Evolutionary conservation across 1,140 invertebrate genomes (phyloP).

Genomic region (Aplysia californica): DNA sequence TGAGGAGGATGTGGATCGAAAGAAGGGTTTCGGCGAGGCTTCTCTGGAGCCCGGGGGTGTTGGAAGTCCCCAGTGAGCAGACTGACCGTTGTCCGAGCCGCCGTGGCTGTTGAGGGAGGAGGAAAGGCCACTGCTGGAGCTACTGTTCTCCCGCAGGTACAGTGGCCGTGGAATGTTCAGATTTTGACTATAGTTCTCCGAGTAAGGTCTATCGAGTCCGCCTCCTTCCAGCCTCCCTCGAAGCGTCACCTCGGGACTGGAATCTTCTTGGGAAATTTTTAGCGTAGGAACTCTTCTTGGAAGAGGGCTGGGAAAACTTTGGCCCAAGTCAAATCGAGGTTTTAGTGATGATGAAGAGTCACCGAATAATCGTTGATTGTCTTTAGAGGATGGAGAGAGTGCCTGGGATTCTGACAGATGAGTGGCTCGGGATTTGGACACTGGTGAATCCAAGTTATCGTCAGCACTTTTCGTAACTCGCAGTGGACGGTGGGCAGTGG

Average conservation of each 20-base stretch:
- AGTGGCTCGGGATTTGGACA: constrained; percentile 12
- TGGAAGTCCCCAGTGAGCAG: constrained; percentile 40
- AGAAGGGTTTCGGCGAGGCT: constrained; percentile 30
- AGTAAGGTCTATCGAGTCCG: constrained; percentile 33
- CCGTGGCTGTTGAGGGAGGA: constrained; percentile 37
- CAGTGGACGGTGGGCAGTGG: constrained; percentile 36
- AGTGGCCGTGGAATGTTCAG: constrained; percentile 50
- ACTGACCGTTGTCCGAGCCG: constrained; percentile 31
- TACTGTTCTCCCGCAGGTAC: constrained; percentile 46
- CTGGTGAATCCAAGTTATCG: constrained; percentile 18
- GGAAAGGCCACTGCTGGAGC: constrained; percentile 39
- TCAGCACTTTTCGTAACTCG: constrained; percentile 45
- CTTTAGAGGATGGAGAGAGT: not conserved
- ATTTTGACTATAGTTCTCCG: constrained; percentile 39
- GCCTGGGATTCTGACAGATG: constrained; percentile 22
- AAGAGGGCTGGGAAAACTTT: not conserved
- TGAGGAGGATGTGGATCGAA: constrained; percentile 21
- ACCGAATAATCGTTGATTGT: too few species aligned
- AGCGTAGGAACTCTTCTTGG: constrained; percentile 26
- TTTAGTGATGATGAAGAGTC: too few species aligned
- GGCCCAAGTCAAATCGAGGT: not conserved
- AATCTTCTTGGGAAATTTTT: constrained; percentile 34
- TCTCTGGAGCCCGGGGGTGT: constrained; percentile 38
- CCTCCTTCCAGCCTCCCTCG: constrained; percentile 23
- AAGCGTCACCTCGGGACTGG: constrained; percentile 37